Evolutionary conservation across 2,797 vertebrate species (phyloP).

Genomic region (Netta rufina): DNA sequence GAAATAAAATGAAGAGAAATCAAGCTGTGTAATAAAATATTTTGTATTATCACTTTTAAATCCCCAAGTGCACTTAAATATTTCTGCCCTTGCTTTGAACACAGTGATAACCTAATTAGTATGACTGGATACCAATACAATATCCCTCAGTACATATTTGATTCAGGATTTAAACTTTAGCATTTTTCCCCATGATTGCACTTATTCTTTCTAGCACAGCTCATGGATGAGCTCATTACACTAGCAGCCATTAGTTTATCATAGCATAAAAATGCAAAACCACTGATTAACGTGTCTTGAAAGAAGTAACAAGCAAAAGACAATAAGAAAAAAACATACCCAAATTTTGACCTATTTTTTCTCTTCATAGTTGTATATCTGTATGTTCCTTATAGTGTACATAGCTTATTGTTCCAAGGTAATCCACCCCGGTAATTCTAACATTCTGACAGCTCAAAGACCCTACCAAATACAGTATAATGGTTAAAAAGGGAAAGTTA

Average conservation of each 20-base stretch:
- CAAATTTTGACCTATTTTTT: not conserved
- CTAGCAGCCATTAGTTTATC: conserved; percentile 58
- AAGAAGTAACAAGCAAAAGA: conserved; percentile 29
- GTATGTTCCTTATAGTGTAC: not conserved
- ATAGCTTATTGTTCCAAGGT: not conserved
- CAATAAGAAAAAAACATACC: not conserved
- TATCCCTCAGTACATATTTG: conserved; percentile 31
- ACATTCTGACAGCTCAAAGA: not conserved
- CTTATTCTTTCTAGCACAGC: conserved; percentile 49
- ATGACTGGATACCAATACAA: conserved; percentile 46
- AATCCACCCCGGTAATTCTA: not conserved
- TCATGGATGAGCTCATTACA: conserved; percentile 62
- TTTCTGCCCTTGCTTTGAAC: conserved; percentile 43
- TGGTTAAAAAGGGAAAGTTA: not conserved
- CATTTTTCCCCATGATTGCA: conserved; percentile 66
- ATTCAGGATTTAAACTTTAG: conserved; percentile 64
- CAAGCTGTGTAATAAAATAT: not conserved
- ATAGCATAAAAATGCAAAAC: conserved; percentile 55
- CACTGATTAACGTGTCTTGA: conserved; percentile 54
- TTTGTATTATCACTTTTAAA: conserved; percentile 7
- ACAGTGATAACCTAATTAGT: conserved; percentile 57
- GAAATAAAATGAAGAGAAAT: not conserved
- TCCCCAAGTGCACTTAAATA: conserved; percentile 23
- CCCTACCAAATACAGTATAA: accelerated
- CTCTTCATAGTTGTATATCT: not conserved